These are phyloP conservation scores for Heliconius cydno DNA, from an alignment of 2,888 invertebrate genomes.

Conservation along the genomic window DNA sequence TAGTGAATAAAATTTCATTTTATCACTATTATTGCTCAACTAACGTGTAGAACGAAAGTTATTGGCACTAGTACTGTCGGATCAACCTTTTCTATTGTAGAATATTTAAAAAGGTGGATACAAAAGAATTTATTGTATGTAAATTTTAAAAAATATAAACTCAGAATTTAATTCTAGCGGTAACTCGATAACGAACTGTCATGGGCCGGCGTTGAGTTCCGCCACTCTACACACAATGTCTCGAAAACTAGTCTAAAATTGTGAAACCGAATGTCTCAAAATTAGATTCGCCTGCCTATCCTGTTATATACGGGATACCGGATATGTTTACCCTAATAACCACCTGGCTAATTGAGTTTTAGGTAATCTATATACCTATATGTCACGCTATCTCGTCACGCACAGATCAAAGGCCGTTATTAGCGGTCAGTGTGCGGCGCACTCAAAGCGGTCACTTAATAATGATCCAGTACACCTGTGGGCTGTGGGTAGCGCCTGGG, in stretches of 20 bases:
- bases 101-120: too few relatives aligned
- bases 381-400: neutral
- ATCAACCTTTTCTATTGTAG: too few relatives aligned
- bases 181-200: too few relatives aligned
- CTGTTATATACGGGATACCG: neutral
- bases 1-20: too few relatives aligned
- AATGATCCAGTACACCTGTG: neutral
- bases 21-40: too few relatives aligned
- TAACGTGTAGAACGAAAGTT: too few relatives aligned
- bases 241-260: too few relatives aligned
- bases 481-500: neutral
- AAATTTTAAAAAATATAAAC: too few relatives aligned
- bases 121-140: too few relatives aligned
- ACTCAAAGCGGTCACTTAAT: slow-evolving; percentile 27
- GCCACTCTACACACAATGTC: neutral
- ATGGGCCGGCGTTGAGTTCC: neutral
- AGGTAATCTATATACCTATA: neutral
- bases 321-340: neutral
- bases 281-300: too few relatives aligned
- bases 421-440: slow-evolving; percentile 30
- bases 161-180: too few relatives aligned
- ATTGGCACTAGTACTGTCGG: too few relatives aligned
- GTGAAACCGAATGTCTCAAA: neutral
- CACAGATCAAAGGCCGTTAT: slow-evolving; percentile 23
- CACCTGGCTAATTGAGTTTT: neutral